phyloP scores from a whole-genome alignment of 2,797 vertebrate genomes.

The Esox masquinongy region DNA sequence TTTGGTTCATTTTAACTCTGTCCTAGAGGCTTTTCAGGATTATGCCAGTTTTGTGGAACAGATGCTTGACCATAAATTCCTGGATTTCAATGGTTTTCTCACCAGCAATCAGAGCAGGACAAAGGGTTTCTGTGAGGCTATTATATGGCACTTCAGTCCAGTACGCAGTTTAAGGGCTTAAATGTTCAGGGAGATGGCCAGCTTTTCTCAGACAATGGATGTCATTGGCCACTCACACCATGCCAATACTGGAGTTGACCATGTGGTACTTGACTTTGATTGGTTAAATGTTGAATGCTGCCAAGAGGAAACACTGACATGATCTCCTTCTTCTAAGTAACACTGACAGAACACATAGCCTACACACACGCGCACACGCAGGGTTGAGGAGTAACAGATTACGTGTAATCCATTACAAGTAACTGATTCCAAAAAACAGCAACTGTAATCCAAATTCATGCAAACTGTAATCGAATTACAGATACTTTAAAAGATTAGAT shows the following conservation, averaged over 20 bases:
- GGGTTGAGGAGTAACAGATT: slow-evolving; percentile 3
- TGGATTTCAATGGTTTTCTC: slow-evolving; percentile 71
- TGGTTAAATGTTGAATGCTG: slow-evolving; percentile 40
- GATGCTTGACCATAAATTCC: slow-evolving; percentile 81
- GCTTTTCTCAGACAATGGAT: slow-evolving; percentile 67
- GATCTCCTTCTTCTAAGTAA: neutral
- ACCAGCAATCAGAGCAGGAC: slow-evolving; percentile 66
- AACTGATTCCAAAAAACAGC: too few species aligned
- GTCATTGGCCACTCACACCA: slow-evolving; percentile 62
- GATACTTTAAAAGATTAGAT: too few species aligned
- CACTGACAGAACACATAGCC: slow-evolving; percentile 7
- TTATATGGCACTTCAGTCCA: slow-evolving; percentile 74
- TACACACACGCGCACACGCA: slow-evolving; percentile 33
- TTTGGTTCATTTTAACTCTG: slow-evolving; percentile 60
- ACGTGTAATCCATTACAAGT: too few species aligned
- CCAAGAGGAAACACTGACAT: neutral
- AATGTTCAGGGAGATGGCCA: slow-evolving; percentile 67
- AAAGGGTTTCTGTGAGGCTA: slow-evolving; percentile 73
- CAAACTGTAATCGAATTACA: too few species aligned
- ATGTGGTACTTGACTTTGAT: slow-evolving; percentile 63
- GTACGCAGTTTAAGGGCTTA: slow-evolving; percentile 68
- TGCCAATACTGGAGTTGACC: slow-evolving; percentile 67
- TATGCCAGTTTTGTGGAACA: slow-evolving; percentile 73
- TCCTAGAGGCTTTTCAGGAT: slow-evolving; percentile 61
- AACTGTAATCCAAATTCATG: too few species aligned